Evolutionary conservation across 2,888 invertebrate species (phyloP).

Genomic region (Nudaria mundana): DNA sequence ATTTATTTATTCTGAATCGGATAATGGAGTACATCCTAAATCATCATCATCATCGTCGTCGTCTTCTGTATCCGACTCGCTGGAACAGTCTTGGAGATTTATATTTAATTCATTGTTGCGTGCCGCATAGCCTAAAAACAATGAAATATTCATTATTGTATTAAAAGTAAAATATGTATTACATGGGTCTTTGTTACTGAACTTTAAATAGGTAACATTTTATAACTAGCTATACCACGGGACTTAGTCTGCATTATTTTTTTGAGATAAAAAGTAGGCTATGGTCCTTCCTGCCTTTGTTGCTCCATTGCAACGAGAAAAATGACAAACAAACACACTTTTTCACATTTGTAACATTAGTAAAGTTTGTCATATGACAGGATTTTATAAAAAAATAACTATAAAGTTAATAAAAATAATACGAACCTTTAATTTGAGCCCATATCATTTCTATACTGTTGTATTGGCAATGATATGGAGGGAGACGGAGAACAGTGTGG

Average conservation of each 20-base stretch:
- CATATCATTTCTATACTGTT: background rate
- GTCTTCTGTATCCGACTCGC: no score
- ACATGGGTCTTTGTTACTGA: no score
- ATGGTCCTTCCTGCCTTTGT: background rate
- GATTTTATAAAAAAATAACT: no score
- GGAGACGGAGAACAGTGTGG: background rate
- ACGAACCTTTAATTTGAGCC: background rate
- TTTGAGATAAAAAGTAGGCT: background rate
- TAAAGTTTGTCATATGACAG: background rate
- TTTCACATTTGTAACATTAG: background rate
- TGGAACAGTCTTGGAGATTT: no score
- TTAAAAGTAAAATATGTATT: no score
- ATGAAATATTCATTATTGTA: background rate
- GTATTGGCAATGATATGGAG: background rate
- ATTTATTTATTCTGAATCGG: no score
- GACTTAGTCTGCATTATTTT: background rate
- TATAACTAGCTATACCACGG: background rate
- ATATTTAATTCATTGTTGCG: no score
- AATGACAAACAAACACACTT: background rate
- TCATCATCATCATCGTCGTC: no score
- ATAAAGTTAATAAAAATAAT: background rate
- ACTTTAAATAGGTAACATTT: background rate
- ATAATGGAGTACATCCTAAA: no score
- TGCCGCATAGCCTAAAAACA: background rate
- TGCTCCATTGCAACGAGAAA: background rate